Evolutionary conservation across 2,888 invertebrate species (phyloP).

Genomic region (Leptinotarsa rubiginosa): DNA sequence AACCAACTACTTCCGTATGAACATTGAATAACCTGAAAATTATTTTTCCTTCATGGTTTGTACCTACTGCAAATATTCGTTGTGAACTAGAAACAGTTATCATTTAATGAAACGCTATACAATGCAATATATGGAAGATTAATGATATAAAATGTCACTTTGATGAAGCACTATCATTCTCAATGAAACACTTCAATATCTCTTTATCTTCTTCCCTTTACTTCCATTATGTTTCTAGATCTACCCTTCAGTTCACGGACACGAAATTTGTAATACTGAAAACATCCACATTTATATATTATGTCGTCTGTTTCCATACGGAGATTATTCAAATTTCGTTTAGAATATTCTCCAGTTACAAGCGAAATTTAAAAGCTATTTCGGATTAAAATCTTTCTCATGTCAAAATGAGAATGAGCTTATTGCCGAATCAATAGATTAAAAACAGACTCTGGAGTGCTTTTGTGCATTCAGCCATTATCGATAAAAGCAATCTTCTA

Average conservation of each 20-base stretch:
- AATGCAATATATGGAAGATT: no score
- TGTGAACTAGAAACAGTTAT: no score
- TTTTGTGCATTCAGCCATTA: conserved; percentile 22
- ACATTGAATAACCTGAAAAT: no score
- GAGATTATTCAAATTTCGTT: conserved; percentile 8
- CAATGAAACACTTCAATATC: no score
- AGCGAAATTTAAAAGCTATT: conserved; percentile 14
- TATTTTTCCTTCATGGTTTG: no score
- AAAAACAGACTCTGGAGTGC: conserved; percentile 18
- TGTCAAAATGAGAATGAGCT: conserved; percentile 17
- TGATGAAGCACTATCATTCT: no score
- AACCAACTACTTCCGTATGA: no score
- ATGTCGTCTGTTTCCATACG: background rate
- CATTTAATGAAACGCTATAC: no score
- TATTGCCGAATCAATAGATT: conserved; percentile 24
- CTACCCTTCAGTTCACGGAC: background rate
- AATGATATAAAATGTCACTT: no score
- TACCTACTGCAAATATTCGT: no score
- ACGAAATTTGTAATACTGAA: background rate
- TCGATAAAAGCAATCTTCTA: conserved; percentile 21
- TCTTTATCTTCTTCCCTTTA: background rate
- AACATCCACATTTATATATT: background rate
- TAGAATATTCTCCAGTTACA: conserved; percentile 10
- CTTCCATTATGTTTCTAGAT: background rate
- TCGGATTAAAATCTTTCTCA: conserved; percentile 14